Evolutionary conservation across 2,888 invertebrate species (phyloP).

Genomic region (Eumacrocentrus americanus): DNA sequence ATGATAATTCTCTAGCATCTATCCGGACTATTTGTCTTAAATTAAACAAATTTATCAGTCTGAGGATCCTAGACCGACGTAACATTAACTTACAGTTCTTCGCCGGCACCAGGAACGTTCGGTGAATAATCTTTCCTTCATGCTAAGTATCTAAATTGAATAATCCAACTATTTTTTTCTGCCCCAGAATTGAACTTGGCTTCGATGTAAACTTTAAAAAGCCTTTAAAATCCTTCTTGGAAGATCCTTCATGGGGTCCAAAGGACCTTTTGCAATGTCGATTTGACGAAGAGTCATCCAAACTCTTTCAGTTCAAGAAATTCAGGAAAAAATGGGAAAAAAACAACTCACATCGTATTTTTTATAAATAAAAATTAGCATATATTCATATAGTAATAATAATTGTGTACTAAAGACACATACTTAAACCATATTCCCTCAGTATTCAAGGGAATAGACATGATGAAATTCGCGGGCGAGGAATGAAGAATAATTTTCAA

Average conservation of each 20-base stretch:
- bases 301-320: no score
- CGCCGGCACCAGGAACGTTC: slow-evolving; percentile 33
- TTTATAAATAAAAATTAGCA: slow-evolving; percentile 58
- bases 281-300: slow-evolving; percentile 32
- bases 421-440: slow-evolving; percentile 56
- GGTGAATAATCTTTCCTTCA: slow-evolving; percentile 28
- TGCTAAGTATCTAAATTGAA: not conserved
- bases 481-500: slow-evolving; percentile 7
- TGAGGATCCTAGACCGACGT: slow-evolving; percentile 40
- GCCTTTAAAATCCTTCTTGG: slow-evolving; percentile 31
- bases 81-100: slow-evolving; percentile 42
- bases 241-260: slow-evolving; percentile 32
- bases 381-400: slow-evolving; percentile 52
- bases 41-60: slow-evolving; percentile 41
- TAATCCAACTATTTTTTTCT: not conserved
- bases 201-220: slow-evolving; percentile 39
- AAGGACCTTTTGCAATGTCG: slow-evolving; percentile 30
- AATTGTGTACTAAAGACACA: slow-evolving; percentile 57
- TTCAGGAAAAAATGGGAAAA: no score
- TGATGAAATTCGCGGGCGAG: slow-evolving; percentile 3
- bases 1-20: slow-evolving; percentile 21
- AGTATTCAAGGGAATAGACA: slow-evolving; percentile 38
- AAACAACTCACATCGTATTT: slow-evolving; percentile 13
- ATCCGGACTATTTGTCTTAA: slow-evolving; percentile 42
- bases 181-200: slow-evolving; percentile 43